A percentile compares a stretch with the other conserved stretches of the same genome.
phyloP scores from a whole-genome alignment of 2,888 invertebrate species.

The Papilio protenor region DNA sequence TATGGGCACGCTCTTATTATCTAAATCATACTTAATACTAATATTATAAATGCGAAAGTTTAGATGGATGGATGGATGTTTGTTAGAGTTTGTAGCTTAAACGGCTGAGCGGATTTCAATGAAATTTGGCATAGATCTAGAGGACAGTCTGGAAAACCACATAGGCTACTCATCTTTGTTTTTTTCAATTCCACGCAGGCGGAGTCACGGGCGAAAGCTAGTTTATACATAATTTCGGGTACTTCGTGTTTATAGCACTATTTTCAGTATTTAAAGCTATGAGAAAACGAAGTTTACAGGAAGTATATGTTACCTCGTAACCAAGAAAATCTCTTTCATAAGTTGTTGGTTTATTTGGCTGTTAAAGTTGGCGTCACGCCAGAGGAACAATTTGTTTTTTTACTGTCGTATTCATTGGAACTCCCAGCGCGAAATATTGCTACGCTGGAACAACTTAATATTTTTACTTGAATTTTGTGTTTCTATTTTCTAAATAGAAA shows the following conservation, averaged over 20 bases:
- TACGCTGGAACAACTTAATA: constrained; percentile 10
- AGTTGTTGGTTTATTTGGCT: constrained; percentile 31
- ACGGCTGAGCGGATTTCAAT: too few relatives aligned
- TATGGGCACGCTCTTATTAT: too few relatives aligned
- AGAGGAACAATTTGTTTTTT: constrained; percentile 25
- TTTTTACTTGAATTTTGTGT: constrained; percentile 2
- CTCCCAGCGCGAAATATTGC: constrained; percentile 10
- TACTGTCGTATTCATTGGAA: constrained; percentile 20
- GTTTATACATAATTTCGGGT: neutral
- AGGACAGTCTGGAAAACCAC: too few relatives aligned
- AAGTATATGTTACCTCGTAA: constrained; percentile 32
- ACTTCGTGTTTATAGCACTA: neutral
- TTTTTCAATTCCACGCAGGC: neutral
- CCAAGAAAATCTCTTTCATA: constrained; percentile 26
- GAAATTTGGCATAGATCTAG: too few relatives aligned
- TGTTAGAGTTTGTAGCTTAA: too few relatives aligned
- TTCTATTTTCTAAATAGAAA: constrained; percentile 12
- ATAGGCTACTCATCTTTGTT: too few relatives aligned
- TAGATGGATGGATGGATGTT: too few relatives aligned
- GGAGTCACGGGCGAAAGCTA: too few relatives aligned
- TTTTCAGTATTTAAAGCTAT: constrained; percentile 1
- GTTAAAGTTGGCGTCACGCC: constrained; percentile 33
- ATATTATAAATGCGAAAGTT: too few relatives aligned
- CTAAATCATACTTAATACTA: too few relatives aligned
- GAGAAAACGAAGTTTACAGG: constrained; percentile 8